Conservation (phyloP, 2,113 vertebrate genomes). For the Cyprinus carpio region DNA sequence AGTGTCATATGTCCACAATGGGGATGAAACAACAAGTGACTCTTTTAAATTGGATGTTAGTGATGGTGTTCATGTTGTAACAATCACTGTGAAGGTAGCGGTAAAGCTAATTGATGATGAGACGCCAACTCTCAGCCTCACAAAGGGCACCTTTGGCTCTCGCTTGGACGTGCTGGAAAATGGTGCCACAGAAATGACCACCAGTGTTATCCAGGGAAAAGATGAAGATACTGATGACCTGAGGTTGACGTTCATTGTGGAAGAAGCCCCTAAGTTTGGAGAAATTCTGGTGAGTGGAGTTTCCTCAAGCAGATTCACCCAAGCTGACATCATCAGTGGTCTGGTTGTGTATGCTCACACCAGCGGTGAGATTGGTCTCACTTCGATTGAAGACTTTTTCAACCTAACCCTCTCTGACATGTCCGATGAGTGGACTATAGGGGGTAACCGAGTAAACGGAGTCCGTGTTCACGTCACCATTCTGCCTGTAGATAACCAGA, state of each 20-base stretch:
- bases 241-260: slow-evolving; percentile 87
- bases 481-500: slow-evolving; percentile 89
- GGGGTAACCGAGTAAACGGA: slow-evolving; percentile 80
- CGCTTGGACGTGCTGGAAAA: slow-evolving; percentile 92
- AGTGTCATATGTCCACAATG: slow-evolving; percentile 83
- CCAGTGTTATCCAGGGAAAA: slow-evolving; percentile 82
- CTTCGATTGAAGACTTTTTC: slow-evolving; percentile 82
- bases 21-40: slow-evolving; percentile 80
- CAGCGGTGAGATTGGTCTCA: slow-evolving; percentile 85
- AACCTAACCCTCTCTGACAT: slow-evolving; percentile 89
- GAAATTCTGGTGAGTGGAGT: slow-evolving; percentile 84
- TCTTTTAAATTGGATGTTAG: slow-evolving; percentile 87
- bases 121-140: slow-evolving; percentile 73
- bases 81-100: slow-evolving; percentile 83
- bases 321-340: slow-evolving; percentile 88
- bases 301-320: slow-evolving; percentile 83
- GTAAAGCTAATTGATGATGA: slow-evolving; percentile 85
- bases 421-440: slow-evolving; percentile 87
- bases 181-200: slow-evolving; percentile 86
- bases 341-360: slow-evolving; percentile 87
- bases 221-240: slow-evolving; percentile 86
- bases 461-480: slow-evolving; percentile 85
- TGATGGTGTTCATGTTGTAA: slow-evolving; percentile 87
- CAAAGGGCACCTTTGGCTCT: slow-evolving; percentile 84
- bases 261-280: slow-evolving; percentile 81